Base-by-base conservation (phyloP, 2,797 vertebrate species). In the Anomalospiza imberbis region DNA sequence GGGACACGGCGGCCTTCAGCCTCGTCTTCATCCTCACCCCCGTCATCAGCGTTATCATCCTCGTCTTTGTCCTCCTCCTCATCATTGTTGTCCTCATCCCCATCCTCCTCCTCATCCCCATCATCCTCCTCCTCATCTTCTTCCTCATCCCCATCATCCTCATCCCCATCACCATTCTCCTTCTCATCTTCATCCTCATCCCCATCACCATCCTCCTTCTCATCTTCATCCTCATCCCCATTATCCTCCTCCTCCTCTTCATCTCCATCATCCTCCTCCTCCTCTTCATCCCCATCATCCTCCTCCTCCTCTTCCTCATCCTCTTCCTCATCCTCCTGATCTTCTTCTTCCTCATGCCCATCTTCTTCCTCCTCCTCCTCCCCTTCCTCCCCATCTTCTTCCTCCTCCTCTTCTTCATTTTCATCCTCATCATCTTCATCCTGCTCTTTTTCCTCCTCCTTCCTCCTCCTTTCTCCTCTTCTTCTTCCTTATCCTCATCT, bases 341-440 rank as follows among this genome's bases (percentile, higher is more conserved):
- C n/a, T n/a, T 19, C 51, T 14, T 19, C 19, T 5, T 32, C 16
- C 3, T 51, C 10, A 11, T 17, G 28, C 10, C 17, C 17, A 19
- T 53, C 19, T 4, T 54, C 31, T 1, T 55, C 32, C 1, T 15
- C 6, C 2, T 14, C 53, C 7, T 16, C 22, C 1, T 17, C 22
- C 3, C 25, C 22, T 22, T 12, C 55, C 12, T 16, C 15, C 7
- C 11, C 34, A 42, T 31, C 51, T 17, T 17, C 51, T 12, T 31
- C 51, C 12, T 31, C 26, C 8, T 51, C 44, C 45, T 9, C 16
- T 38, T 38, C 38, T 38, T 34, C 34, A 10, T 24, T 16, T 32
- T 18, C 7, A 32, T 10, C 38, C 10, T 13, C 38, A 12, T 13
- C 38, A 40, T 40, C 12, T 13, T 13, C 13, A 13, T 28, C 48